Conservation (phyloP, 2,888 invertebrate genomes). For the Itoplectis maculator region DNA sequence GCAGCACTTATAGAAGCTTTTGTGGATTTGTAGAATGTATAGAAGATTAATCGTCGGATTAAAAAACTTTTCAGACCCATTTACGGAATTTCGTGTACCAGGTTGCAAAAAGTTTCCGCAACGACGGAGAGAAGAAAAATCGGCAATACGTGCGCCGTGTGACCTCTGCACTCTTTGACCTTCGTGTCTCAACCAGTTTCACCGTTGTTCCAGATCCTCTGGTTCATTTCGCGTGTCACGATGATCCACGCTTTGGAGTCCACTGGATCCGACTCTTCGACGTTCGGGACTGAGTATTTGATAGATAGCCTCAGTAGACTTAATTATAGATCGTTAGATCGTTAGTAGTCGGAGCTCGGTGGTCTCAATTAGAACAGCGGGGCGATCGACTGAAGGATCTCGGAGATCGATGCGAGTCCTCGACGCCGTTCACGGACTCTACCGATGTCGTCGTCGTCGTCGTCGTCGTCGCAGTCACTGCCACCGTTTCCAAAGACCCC, state of each 20-base stretch:
- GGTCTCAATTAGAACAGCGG: conserved; percentile 25
- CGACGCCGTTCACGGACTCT: background rate
- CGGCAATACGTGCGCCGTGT: no score
- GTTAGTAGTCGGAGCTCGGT: conserved; percentile 17
- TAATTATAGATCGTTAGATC: conserved; percentile 45
- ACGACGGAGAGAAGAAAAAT: no score
- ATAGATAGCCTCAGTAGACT: conserved; percentile 27
- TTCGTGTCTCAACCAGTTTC: background rate
- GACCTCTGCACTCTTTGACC: background rate
- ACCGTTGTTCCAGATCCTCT: conserved; percentile 8
- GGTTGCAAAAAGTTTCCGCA: no score
- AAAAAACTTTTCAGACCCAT: no score
- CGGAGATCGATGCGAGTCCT: no score
- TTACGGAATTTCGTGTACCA: no score
- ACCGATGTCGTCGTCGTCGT: conserved; percentile 14
- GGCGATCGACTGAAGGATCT: background rate
- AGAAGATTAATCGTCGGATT: no score
- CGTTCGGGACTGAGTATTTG: background rate
- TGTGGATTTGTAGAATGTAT: no score
- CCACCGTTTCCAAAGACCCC: background rate
- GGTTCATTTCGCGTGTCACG: conserved; percentile 10
- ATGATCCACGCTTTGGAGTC: background rate
- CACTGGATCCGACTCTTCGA: conserved; percentile 27
- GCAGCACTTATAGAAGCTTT: no score
- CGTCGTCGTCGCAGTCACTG: background rate